Base-by-base conservation (phyloP, 2,888 invertebrate species). In the Eurytoma californica region DNA sequence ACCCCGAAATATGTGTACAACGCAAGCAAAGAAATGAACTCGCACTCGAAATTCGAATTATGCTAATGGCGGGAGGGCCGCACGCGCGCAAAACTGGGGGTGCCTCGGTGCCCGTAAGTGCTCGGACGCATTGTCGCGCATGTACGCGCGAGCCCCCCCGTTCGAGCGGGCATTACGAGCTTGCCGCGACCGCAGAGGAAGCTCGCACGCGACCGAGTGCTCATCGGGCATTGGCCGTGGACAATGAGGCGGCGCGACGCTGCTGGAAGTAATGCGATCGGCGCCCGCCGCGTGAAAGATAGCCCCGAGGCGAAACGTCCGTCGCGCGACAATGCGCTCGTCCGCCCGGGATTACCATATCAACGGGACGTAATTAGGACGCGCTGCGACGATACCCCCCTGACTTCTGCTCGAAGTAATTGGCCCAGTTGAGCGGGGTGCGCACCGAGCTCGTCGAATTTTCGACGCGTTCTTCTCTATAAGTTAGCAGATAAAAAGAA, bases 261-360 rank as follows among this genome's bases (percentile, higher is more conserved):
- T 63, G 47, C 69, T 82, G 84, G 84, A 86, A 85, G 68, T 86
- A 86, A 87, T 85, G 83, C 83, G 83, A 86, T 86, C 84, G 85
- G 82, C 83, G 82, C 82, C 84, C 84, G 81, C 82, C 83, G 82
- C 82, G 78, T 80, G 77, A 80, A 82, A 78, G 77, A 77, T 79
- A 81, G 78, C 82, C 83, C 70, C 82, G 72, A 79, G 83, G 78
- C 79, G 76, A 18, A 57, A 18, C 28, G 24, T 57, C 63, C 63
- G 70, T 79, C 81, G 67, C 20, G 77, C 47, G 74, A 74, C 78
- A 77, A 70, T 74, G 72, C 47, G 39, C 67, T 70, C 74, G 13
- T 74, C 49, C 39, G 18, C 28, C n/a, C 58, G 47, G 63, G 69
- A 77, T 80, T 80, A 80, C 72, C 80, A 80, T 80, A 75, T 80